Conservation (phyloP, 2,797 vertebrate genomes). For the Manis crassicaudata region DNA sequence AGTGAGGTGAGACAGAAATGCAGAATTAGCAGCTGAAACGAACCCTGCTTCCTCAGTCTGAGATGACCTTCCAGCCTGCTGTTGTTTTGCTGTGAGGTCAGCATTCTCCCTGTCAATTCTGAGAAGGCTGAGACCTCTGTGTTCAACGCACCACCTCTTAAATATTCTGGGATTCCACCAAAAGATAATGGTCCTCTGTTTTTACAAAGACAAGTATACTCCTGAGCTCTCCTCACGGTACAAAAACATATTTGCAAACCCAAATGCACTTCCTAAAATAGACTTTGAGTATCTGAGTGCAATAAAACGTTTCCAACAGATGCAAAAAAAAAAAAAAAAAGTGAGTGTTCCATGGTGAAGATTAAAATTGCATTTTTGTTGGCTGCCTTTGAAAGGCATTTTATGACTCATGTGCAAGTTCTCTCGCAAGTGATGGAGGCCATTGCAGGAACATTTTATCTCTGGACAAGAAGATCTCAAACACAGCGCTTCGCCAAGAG, state of each 20-base stretch:
- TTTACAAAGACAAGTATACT: background rate
- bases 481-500: background rate
- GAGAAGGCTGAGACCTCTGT: fast-evolving
- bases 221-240: background rate
- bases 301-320: background rate
- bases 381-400: background rate
- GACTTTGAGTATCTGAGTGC: too few species aligned
- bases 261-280: background rate
- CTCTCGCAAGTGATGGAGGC: background rate
- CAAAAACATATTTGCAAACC: background rate
- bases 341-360: background rate
- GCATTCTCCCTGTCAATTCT: background rate
- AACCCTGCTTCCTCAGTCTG: background rate
- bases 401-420: background rate
- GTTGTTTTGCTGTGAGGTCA: background rate
- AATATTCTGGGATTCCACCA: background rate
- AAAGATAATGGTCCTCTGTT: background rate
- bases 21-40: too few species aligned
- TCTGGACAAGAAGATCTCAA: background rate
- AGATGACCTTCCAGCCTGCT: background rate
- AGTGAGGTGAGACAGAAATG: background rate
- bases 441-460: conserved; percentile 32
- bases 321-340: background rate
- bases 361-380: background rate
- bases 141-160: background rate